Evolutionary conservation across 2,888 invertebrate genomes (phyloP).

Genomic region (Dorcus parallelipipedus): DNA sequence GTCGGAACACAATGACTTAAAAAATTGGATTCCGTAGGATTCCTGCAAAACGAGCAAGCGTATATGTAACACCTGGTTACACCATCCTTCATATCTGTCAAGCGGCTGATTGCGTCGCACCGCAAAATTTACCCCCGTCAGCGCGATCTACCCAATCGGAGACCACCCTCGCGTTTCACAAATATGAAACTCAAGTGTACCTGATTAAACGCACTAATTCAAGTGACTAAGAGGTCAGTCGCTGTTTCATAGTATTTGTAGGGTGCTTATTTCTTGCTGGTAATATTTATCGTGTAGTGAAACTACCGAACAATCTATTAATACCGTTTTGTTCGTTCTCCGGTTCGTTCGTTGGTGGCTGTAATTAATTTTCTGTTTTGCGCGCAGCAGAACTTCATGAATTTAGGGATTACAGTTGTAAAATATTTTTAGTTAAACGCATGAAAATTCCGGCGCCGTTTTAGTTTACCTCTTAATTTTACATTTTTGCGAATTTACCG

Average conservation of each 20-base stretch:
- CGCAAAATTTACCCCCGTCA: conserved; percentile 36
- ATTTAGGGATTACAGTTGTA: conserved; percentile 7
- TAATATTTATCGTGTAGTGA: conserved; percentile 3
- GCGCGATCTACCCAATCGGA: conserved; percentile 22
- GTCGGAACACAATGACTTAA: background rate
- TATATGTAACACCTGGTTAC: conserved; percentile 40
- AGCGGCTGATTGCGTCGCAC: conserved; percentile 40
- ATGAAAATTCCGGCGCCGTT: conserved; percentile 2
- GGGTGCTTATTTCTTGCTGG: conserved; percentile 5
- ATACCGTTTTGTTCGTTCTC: conserved; percentile 1
- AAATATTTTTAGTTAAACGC: conserved; percentile 2
- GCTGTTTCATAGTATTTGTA: conserved; percentile 11
- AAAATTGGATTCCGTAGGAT: conserved; percentile 5
- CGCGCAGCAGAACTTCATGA: conserved; percentile 10
- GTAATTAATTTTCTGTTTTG: conserved; percentile 16
- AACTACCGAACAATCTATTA: conserved; percentile 6
- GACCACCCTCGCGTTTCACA: conserved; percentile 19
- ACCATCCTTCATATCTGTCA: conserved; percentile 38
- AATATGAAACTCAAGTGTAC: conserved; percentile 6
- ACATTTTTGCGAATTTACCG: conserved; percentile 1
- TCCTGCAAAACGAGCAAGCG: conserved; percentile 31
- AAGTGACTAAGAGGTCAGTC: conserved; percentile 19
- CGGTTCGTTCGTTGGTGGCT: background rate
- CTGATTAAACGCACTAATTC: conserved; percentile 26
- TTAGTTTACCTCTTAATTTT: conserved; percentile 7